Evolutionary conservation across 2,888 invertebrate species (phyloP), one percentile per base, ranked within the genome.

Genomic region (Cephus pygmeus): DNA sequence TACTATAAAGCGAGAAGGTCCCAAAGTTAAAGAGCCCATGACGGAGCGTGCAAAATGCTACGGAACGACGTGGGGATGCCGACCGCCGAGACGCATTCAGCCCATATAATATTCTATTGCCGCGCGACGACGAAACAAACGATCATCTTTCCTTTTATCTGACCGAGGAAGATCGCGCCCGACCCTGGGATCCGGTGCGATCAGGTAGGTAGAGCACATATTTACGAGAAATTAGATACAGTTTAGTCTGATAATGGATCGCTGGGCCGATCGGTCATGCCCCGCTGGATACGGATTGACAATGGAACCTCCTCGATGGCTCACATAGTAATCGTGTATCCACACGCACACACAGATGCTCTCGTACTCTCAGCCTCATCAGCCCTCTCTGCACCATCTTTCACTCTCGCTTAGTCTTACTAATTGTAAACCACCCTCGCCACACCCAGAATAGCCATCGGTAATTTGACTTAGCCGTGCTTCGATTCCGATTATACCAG

Each of bases 191-290:
- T 35, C 77, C 35, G 56, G 56, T 56, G 11, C 77, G 71, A 71
- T 71, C 71, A 71, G 71, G 71, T 71, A 71, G 71, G 71, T 71
- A 71, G 71, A 71, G 33, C 71, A 77, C 77, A 77, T 77, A 77
- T 77, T 77, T 77, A 77, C 77, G 77, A 15, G 77, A 77, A 77
- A 77, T 77, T 77, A 77, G 77, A 77, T 77, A 77, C 77, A 77
- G 75, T 77, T 77, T 77, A 75, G 77, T 69, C 23, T 35, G 34
- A 77, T 73, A 75, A 77, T 77, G 40, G 68, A 77, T 75, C 77
- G 69, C 74, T 74, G 77, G 75, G 75, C 74, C 77, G 74, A 77
- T 77, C 69, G 69, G 73, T 77, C 77, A 77, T 68, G 77, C 77
- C 74, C 40, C 33, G 74, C 73, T 77, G 77, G 23, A 34, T 30